Evolutionary conservation across 2,888 invertebrate genomes (phyloP), one percentile per base, ranked within the genome.

Genomic region (Ferdinandea cuprea): DNA sequence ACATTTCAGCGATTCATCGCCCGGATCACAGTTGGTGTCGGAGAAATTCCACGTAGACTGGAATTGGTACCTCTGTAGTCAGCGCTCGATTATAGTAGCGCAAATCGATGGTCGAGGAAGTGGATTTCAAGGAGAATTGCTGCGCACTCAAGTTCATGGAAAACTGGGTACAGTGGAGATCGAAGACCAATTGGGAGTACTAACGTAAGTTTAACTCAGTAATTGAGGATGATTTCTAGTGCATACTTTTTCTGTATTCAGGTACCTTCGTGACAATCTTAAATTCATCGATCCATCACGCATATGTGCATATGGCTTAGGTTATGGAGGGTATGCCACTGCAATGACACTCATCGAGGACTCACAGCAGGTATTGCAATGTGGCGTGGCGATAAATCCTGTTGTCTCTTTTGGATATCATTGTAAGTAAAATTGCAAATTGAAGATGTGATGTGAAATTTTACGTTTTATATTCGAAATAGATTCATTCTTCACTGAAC

Each of bases 401-500:
- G 95, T 98, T 83, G 95, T 96, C 0, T 96, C 96, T 89, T 96
- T 96, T 91, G 91, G 93, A 78, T 95, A 94, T 87, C 95, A 96
- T 88, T 96, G 95, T 95, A 86, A 92, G 93, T 91, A 54, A 19
- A 28, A 8, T 19, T 11, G 17, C 19, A 25, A 6, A 2, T 50
- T 42, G 17, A 50, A 11, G 13, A 2, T 1, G n/a, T 25, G 21
- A 7, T 25, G 1, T 3, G 28, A 13, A 17, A 15, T 17, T 11
- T 52, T 13, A 0, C 1, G n/a, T 46, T 8, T 3, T n/a, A 7
- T n/a, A 8, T 19, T 8, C 9, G 4, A 7, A 68, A 42, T 89
- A 96, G 96, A 96, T 91, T 96, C 98, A 4, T 96, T 95, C 87
- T 98, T 96, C 92, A 95, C 97, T 78, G 98, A 98, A 92, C 93